Conservation (phyloP, 2,113 vertebrate genomes). For the Pyrgilauda ruficollis region DNA sequence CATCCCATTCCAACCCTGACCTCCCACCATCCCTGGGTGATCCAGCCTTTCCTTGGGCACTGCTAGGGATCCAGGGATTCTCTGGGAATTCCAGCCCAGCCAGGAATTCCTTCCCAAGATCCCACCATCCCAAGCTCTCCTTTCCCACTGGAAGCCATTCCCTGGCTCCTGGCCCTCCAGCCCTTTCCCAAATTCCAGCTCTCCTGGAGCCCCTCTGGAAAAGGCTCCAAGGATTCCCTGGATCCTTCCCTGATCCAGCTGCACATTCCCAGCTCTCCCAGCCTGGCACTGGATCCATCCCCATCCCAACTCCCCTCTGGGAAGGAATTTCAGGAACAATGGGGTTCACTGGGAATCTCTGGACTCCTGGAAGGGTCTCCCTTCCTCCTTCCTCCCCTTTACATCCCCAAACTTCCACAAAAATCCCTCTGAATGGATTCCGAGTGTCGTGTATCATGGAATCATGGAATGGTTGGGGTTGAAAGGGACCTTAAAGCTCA, state of each 20-base stretch:
- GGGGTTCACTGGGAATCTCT: no score
- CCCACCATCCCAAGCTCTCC: no score
- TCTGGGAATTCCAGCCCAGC: no score
- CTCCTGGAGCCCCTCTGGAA: neutral
- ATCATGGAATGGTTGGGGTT: neutral
- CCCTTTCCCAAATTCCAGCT: neutral
- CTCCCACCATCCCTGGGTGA: accelerated
- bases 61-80: neutral
- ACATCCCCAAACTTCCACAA: no score
- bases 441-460: neutral
- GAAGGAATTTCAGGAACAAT: no score
- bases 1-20: accelerated
- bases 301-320: neutral
- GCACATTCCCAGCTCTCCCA: neutral
- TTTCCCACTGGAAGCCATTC: no score
- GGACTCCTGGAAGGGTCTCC: no score
- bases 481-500: neutral
- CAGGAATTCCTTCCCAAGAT: no score
- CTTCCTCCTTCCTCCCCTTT: no score
- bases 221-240: accelerated
- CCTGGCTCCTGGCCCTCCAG: no score
- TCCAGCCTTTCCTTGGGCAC: accelerated
- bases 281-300: neutral
- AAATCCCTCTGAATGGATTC: neutral
- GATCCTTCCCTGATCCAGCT: neutral